Evolutionary conservation across 2,888 invertebrate species (phyloP).

Genomic region (Rhagonycha lutea): DNA sequence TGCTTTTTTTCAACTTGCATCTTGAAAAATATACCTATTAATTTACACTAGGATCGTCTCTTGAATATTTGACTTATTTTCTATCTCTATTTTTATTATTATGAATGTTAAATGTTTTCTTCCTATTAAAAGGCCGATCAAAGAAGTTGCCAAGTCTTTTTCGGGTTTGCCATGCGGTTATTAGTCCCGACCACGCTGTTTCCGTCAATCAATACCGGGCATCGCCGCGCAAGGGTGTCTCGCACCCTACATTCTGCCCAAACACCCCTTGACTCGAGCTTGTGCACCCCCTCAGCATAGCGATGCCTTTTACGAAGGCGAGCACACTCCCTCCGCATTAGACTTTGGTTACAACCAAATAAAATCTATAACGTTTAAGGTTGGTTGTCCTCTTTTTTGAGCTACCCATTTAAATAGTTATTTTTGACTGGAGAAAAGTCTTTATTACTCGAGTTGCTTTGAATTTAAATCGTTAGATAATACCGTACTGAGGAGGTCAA

Average conservation of each 20-base stretch:
- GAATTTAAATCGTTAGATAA: conserved; percentile 10
- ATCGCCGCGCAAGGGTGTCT: conserved; percentile 35
- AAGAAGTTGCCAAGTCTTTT: conserved; percentile 5
- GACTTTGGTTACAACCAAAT: conserved; percentile 1
- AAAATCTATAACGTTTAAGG: conserved; percentile 14
- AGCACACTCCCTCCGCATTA: conserved; percentile 32
- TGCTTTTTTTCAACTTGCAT: neutral
- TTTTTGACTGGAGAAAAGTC: neutral
- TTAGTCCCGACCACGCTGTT: conserved; percentile 28
- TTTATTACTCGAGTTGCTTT: neutral
- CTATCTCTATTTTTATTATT: neutral
- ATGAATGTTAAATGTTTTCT: neutral
- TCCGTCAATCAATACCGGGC: conserved; percentile 38
- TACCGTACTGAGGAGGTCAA: conserved; percentile 14
- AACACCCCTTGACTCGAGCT: conserved; percentile 18
- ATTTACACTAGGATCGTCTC: neutral
- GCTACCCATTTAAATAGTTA: neutral
- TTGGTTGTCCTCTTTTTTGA: conserved; percentile 10
- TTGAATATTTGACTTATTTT: neutral
- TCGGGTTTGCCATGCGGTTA: conserved; percentile 25
- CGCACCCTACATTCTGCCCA: conserved; percentile 28
- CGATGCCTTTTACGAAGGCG: conserved; percentile 33
- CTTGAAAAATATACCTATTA: neutral
- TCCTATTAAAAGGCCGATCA: neutral
- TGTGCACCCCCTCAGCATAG: conserved; percentile 22